Base-by-base conservation (phyloP, 1,140 invertebrate species). In the Ditylenchus dipsaci region DNA sequence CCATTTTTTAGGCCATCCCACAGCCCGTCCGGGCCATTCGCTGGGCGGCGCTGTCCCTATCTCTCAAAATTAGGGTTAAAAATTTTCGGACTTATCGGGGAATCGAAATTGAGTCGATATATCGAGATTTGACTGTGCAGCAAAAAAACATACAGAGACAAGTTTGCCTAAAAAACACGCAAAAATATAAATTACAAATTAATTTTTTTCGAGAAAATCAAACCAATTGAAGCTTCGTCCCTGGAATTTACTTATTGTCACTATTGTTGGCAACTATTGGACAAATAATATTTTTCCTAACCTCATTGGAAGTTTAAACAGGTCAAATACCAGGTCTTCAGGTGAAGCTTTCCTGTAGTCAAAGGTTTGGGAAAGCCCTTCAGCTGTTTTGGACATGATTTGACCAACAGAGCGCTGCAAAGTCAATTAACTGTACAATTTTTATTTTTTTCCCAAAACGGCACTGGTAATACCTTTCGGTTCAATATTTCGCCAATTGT, bases 251-350 rank as follows among this genome's bases (percentile, higher is more conserved):
- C 33, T 5, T 5, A 38, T 38, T 38, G 33, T 11, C 33, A 38
- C 33, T 11, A 3, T 38, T 38, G n/a, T n/a, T n/a, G n/a, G n/a
- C n/a, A n/a, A n/a, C n/a, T 38, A 38, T 38, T 38, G 33, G 3
- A 11, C 3, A 38, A 38, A 38, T 38, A 38, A n/a, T n/a, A n/a
- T n/a, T n/a, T n/a, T 38, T 5, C 3, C 33, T 38, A 11, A 38
- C 33, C 33, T 38, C 33, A 38, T 38, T 11, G 77, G 77, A 17
- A 82, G 49, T 65, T 81, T 83, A 66, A 82, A 82, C 5, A 82
- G 73, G 30, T 82, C 81, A 60, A 73, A 82, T 23, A 82, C 75
- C 7, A 76, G 57, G 63, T 81, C 79, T 65, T 80, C 79, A n/a
- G 78, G 65, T 1, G 74, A 70, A 19, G 60, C 27, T 19, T 72